These are phyloP conservation scores for Caenorhabditis afra DNA, from an alignment of 2,888 invertebrate species.

Conservation along the genomic window DNA sequence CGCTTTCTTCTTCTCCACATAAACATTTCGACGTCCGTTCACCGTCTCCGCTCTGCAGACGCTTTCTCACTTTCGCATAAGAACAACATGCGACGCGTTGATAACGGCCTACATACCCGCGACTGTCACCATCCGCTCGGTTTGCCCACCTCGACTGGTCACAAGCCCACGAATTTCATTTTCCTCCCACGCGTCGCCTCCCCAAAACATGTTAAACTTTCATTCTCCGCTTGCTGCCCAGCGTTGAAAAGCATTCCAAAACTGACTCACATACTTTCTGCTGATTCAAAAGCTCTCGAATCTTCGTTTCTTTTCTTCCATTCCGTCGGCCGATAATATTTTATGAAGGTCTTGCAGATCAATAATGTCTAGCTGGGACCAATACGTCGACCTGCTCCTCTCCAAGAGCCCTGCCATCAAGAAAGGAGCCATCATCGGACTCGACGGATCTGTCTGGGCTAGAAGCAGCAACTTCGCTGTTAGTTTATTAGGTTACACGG, in stretches of 20 bases:
- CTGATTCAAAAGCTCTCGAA: neutral
- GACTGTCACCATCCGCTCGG: constrained; percentile 33
- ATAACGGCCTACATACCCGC: constrained; percentile 38
- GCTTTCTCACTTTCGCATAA: constrained; percentile 32
- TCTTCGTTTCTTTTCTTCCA: constrained; percentile 2
- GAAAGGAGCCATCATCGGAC: constrained; percentile 78
- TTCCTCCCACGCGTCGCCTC: constrained; percentile 5
- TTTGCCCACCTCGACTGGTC: neutral
- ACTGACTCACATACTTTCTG: too few relatives aligned
- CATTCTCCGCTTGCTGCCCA: neutral
- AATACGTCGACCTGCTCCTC: constrained; percentile 75
- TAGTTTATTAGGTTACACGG: neutral
- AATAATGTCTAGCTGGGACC: constrained; percentile 79
- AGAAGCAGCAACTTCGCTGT: constrained; percentile 66
- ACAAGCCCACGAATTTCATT: neutral
- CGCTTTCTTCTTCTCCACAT: constrained; percentile 8
- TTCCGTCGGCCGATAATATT: constrained; percentile 10
- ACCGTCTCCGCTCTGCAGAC: neutral
- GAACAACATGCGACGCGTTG: constrained; percentile 39
- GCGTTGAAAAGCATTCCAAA: constrained; percentile 2
- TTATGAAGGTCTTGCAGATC: constrained; percentile 24
- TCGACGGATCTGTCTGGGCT: constrained; percentile 79
- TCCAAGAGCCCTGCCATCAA: constrained; percentile 70
- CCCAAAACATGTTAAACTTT: constrained; percentile 4
- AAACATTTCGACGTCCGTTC: constrained; percentile 15